These are phyloP conservation scores for Leptura quadrifasciata DNA, from an alignment of 2,888 invertebrate species.

Conservation along the genomic window DNA sequence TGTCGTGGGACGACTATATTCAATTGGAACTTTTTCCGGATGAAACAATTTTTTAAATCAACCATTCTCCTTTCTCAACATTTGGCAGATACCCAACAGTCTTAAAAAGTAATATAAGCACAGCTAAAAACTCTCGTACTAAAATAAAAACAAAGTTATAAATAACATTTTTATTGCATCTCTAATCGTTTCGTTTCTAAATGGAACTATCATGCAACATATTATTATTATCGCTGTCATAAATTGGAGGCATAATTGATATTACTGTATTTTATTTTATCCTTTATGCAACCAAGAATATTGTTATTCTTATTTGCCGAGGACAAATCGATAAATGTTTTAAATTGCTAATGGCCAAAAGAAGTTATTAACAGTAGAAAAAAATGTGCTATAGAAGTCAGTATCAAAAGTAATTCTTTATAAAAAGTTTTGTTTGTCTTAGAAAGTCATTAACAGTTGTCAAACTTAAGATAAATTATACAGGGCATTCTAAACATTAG, in stretches of 20 bases:
- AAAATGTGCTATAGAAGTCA: too few relatives aligned
- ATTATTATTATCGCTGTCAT: background rate
- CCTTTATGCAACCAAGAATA: background rate
- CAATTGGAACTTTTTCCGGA: too few relatives aligned
- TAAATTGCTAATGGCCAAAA: too few relatives aligned
- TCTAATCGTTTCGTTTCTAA: background rate
- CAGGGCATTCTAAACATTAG: too few relatives aligned
- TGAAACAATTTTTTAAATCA: background rate
- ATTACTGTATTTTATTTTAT: background rate
- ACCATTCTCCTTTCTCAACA: background rate
- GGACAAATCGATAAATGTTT: too few relatives aligned
- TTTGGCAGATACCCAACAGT: background rate
- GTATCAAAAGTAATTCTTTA: too few relatives aligned
- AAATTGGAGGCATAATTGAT: background rate
- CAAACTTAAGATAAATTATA: too few relatives aligned
- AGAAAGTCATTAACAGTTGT: too few relatives aligned
- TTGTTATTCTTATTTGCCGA: background rate
- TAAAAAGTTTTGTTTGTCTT: too few relatives aligned
- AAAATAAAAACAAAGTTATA: constrained; percentile 4
- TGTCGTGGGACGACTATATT: too few relatives aligned
- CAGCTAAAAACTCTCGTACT: background rate
- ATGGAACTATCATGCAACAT: constrained; percentile 2
- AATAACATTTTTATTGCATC: constrained; percentile 7
- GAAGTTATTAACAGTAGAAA: too few relatives aligned
- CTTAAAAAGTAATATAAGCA: background rate